Evolutionary conservation across 2,888 invertebrate genomes (phyloP).

Genomic region (Ectropis crepuscularia): DNA sequence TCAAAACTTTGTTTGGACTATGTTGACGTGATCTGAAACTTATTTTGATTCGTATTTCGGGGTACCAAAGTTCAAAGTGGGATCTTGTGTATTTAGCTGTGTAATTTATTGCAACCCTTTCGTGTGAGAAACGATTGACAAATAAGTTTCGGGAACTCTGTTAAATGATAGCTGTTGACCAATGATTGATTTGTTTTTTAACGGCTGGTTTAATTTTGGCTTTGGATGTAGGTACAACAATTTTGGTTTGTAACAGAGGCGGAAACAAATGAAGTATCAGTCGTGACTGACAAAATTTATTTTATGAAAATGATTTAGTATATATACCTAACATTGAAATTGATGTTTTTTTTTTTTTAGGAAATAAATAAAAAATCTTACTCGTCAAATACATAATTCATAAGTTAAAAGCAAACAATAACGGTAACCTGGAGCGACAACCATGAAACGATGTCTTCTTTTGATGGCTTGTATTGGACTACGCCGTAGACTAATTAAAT

Average conservation of each 20-base stretch:
- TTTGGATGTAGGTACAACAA: too few species aligned
- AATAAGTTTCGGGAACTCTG: slow-evolving; percentile 50
- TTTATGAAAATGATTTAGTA: too few species aligned
- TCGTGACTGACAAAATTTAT: neutral
- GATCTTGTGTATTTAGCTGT: neutral
- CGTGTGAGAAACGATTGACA: slow-evolving; percentile 53
- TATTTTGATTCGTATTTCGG: slow-evolving; percentile 33
- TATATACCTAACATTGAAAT: too few species aligned
- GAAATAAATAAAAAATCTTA: too few species aligned
- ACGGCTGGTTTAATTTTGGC: slow-evolving; percentile 39
- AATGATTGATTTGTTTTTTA: slow-evolving; percentile 50
- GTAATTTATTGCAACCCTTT: slow-evolving; percentile 42
- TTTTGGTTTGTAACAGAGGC: slow-evolving; percentile 4
- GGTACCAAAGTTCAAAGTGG: slow-evolving; percentile 29
- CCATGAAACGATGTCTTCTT: too few species aligned
- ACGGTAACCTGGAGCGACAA: too few species aligned
- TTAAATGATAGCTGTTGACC: slow-evolving; percentile 50
- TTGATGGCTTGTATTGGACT: too few species aligned
- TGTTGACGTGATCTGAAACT: slow-evolving; percentile 25
- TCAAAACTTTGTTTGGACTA: slow-evolving; percentile 12
- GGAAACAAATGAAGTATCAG: slow-evolving; percentile 2
- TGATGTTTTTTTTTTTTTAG: too few species aligned
- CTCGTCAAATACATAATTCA: too few species aligned
- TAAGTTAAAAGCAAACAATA: too few species aligned
- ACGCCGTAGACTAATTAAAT: too few species aligned